phyloP scores from a whole-genome alignment of 2,797 vertebrate species.

The Corythornis leucogaster region DNA sequence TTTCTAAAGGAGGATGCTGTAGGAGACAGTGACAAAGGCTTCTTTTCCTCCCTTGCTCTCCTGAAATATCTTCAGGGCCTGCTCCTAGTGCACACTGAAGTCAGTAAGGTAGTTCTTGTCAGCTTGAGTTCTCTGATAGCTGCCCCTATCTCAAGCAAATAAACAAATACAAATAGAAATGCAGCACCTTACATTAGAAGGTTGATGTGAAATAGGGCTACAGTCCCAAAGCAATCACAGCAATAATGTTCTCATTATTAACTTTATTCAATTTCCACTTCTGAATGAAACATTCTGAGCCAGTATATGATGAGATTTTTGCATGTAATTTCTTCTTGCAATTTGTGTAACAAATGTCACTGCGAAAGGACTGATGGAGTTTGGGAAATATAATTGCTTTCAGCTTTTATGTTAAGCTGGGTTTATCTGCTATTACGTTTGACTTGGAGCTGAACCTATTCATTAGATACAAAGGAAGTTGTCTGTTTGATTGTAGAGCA shows the following conservation, averaged over 20 bases:
- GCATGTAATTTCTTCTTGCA: background rate
- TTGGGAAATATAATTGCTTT: slow-evolving; percentile 6
- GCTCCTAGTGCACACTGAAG: background rate
- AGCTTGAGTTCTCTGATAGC: background rate
- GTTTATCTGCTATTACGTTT: slow-evolving; percentile 19
- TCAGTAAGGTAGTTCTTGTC: background rate
- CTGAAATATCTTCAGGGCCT: background rate
- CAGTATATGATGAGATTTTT: background rate
- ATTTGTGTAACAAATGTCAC: background rate
- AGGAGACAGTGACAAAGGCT: no score
- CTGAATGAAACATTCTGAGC: background rate
- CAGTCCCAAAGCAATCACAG: background rate
- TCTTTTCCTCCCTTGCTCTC: background rate
- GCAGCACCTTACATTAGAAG: background rate
- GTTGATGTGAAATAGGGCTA: background rate
- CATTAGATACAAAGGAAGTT: slow-evolving; percentile 34
- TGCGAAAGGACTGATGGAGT: background rate
- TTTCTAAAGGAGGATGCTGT: no score
- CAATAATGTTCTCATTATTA: background rate
- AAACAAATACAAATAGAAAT: background rate
- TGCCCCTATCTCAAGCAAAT: background rate
- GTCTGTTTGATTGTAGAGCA: slow-evolving; percentile 28
- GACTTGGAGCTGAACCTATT: slow-evolving; percentile 41
- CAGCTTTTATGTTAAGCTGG: slow-evolving; percentile 8
- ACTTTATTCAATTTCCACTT: background rate